Evolutionary conservation across 2,113 vertebrate genomes (phyloP).

Genomic region (Apteryx mantelli): DNA sequence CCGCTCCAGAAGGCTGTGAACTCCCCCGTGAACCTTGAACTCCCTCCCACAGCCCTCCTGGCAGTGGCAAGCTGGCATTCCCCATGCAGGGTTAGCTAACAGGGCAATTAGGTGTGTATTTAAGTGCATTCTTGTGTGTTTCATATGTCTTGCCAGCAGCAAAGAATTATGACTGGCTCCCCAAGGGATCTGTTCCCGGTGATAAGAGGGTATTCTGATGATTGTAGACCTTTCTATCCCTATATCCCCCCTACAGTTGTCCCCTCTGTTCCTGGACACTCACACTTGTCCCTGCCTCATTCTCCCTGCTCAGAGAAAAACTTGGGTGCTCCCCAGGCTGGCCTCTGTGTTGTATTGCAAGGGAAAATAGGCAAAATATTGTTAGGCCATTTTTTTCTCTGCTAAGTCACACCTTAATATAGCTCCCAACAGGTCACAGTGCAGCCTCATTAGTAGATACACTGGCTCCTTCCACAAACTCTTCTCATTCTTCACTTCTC

Average conservation of each 20-base stretch:
- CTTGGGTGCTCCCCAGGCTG: background rate
- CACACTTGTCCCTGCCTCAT: background rate
- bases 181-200: background rate
- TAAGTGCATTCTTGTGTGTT: background rate
- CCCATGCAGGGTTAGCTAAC: background rate
- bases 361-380: background rate
- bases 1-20: background rate
- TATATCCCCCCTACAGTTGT: background rate
- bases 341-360: background rate
- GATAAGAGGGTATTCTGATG: background rate
- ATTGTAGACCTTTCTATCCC: background rate
- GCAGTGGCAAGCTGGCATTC: background rate
- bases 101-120: background rate
- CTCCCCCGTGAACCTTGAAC: background rate
- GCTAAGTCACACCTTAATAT: background rate
- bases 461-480: background rate
- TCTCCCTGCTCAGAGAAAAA: background rate
- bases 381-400: background rate
- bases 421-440: background rate
- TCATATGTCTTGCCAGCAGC: background rate
- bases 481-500: background rate
- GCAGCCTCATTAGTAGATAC: background rate
- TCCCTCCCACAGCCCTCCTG: background rate
- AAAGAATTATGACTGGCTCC: background rate
- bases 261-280: background rate